These are phyloP conservation scores for Selene dorsalis DNA, from an alignment of 2,797 vertebrate genomes.

Conservation along the genomic window DNA sequence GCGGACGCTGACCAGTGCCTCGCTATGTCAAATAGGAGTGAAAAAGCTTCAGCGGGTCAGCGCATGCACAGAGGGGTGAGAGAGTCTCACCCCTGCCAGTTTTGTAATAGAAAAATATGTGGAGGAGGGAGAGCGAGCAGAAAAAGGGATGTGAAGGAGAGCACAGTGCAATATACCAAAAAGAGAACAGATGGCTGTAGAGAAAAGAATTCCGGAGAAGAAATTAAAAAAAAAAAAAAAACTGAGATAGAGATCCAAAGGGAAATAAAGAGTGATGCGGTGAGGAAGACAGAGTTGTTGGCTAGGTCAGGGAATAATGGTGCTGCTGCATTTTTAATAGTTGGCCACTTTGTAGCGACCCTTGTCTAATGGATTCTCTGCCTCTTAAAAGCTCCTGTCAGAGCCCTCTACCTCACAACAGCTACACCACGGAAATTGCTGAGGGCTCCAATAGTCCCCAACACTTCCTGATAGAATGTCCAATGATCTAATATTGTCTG, in stretches of 20 bases:
- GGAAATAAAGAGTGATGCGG: slow-evolving; percentile 69
- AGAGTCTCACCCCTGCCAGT: slow-evolving; percentile 56
- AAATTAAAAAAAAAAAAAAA: slow-evolving; percentile 28
- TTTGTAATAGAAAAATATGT: slow-evolving; percentile 65
- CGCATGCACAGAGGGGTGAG: slow-evolving; percentile 35
- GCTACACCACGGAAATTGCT: slow-evolving; percentile 74
- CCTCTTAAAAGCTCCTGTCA: slow-evolving; percentile 83
- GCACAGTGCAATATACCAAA: slow-evolving; percentile 52
- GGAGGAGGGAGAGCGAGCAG: slow-evolving; percentile 37
- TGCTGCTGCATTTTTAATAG: slow-evolving; percentile 89
- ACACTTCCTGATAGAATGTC: slow-evolving; percentile 65
- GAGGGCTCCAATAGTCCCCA: slow-evolving; percentile 65
- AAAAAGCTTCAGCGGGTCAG: slow-evolving; percentile 65
- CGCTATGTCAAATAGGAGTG: slow-evolving; percentile 52
- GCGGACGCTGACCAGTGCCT: slow-evolving; percentile 66
- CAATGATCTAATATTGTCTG: slow-evolving; percentile 64
- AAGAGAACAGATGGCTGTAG: slow-evolving; percentile 65
- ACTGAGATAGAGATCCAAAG: slow-evolving; percentile 55
- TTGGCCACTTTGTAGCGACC: slow-evolving; percentile 86
- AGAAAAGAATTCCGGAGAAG: slow-evolving; percentile 52
- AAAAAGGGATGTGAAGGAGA: slow-evolving; percentile 45
- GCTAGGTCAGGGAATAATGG: slow-evolving; percentile 83
- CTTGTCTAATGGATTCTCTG: slow-evolving; percentile 85
- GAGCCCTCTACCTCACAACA: slow-evolving; percentile 75
- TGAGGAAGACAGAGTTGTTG: slow-evolving; percentile 73